Evolutionary conservation across 2,113 vertebrate species (phyloP).

Genomic region (Lota lota): DNA sequence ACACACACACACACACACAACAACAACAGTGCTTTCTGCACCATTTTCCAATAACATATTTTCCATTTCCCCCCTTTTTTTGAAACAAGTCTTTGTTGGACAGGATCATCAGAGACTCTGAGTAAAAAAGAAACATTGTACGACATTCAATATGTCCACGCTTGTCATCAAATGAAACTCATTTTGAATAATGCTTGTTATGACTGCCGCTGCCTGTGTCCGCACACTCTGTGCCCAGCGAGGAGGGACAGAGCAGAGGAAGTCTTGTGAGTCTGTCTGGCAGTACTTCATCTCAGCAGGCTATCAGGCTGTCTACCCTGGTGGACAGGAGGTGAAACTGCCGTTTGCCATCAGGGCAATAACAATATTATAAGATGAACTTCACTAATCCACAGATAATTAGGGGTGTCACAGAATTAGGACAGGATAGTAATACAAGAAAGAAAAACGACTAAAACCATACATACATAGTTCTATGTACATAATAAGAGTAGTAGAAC

Average conservation of each 20-base stretch:
- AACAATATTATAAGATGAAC: too few relatives aligned
- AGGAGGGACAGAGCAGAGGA: conserved; percentile 51
- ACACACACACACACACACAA: conserved; percentile 5
- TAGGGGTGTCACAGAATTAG: too few relatives aligned
- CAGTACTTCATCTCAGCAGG: conserved; percentile 46
- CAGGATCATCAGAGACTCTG: conserved; percentile 40
- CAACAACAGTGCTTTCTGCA: conserved; percentile 27
- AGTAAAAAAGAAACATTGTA: conserved; percentile 43
- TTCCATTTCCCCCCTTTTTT: conserved; percentile 27
- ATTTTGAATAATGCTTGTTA: conserved; percentile 66
- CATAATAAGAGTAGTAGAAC: too few relatives aligned
- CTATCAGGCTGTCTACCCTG: conserved; percentile 22
- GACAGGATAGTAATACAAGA: too few relatives aligned
- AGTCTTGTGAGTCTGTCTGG: conserved; percentile 49
- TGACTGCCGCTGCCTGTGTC: conserved; percentile 54
- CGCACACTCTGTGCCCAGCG: conserved; percentile 46
- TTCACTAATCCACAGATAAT: too few relatives aligned
- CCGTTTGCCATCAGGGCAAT: too few relatives aligned
- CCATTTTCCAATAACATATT: conserved; percentile 29
- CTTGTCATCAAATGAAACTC: conserved; percentile 59
- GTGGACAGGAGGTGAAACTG: conserved; percentile 17
- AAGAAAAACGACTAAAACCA: too few relatives aligned
- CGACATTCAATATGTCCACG: conserved; percentile 52
- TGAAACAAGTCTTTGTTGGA: conserved; percentile 39
- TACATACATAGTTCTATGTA: too few relatives aligned